Evolutionary conservation across 2,888 invertebrate genomes (phyloP), one percentile per base, ranked within the genome.

Genomic region (Pyrrhia umbra): DNA sequence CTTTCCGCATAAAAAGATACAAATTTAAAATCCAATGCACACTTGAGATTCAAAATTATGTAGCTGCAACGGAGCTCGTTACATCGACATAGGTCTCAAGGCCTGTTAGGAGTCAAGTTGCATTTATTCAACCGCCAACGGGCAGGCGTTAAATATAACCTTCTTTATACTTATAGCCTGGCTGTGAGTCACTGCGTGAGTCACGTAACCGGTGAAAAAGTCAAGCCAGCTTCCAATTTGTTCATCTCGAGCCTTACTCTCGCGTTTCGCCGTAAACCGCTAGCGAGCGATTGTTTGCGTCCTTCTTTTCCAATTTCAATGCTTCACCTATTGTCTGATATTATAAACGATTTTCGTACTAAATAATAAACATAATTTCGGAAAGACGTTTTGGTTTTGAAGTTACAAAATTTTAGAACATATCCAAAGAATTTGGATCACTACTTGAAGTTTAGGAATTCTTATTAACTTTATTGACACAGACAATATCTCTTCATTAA

Each of bases 31-130:
- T 34, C 13, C 34, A 34, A 34, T 34, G 34, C 20, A 16, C 21
- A 40, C 13, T 60, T 51, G 25, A 27, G 15, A 52, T 58, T 16
- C 23, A 58, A 70, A 70, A 59, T 47, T 34, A 49, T 46, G 30
- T 49, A 51, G 50, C 34, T 51, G 30, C 70, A 46, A 47, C 27
- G 42, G 13, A 50, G 49, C 70, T 74, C 47, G 68, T 78, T 75
- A 70, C 67, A 72, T 84, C 80, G 82, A 81, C 82, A 84, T 81
- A 82, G 74, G 78, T 73, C 75, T 82, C 89, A 91, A 90, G 88
- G 88, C 75, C 83, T 84, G 79, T 80, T 74, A 75, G 73, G 85
- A 82, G 79, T 84, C 85, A 78, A 80, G 80, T 85, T 82, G 76
- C 79, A 77, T 66, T 72, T 71, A 68, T 66, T 55, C 54, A 50